Conservation (phyloP, 2,888 invertebrate genomes). For the Andrena marginata region DNA sequence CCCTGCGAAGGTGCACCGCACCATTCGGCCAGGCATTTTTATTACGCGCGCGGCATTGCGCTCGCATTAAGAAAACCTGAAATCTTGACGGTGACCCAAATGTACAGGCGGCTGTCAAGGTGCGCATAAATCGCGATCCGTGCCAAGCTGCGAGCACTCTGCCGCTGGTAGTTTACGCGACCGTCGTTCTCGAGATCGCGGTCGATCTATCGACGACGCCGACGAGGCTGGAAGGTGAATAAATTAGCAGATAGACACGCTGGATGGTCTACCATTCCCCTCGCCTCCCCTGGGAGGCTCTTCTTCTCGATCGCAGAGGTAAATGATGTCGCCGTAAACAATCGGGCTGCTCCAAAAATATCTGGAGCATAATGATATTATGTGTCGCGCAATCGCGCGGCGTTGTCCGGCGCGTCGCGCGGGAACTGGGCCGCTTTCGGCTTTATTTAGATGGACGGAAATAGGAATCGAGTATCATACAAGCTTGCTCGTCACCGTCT, state of each 20-base stretch:
- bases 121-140: slow-evolving; percentile 58
- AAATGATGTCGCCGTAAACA: slow-evolving; percentile 5
- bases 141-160: slow-evolving; percentile 36
- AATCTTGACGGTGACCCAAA: slow-evolving; percentile 75
- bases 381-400: slow-evolving; percentile 70
- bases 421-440: slow-evolving; percentile 80
- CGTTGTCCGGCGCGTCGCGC: slow-evolving; percentile 73
- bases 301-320: background rate
- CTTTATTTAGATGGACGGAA: slow-evolving; percentile 83
- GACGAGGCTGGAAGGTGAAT: background rate
- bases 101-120: slow-evolving; percentile 74
- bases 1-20: slow-evolving; percentile 70
- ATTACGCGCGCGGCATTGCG: slow-evolving; percentile 70
- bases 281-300: background rate
- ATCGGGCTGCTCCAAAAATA: slow-evolving; percentile 61
- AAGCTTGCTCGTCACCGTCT: slow-evolving; percentile 54
- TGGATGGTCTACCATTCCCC: background rate
- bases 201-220: slow-evolving; percentile 19
- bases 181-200: slow-evolving; percentile 7
- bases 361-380: slow-evolving; percentile 75
- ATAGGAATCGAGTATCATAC: slow-evolving; percentile 74
- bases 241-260: background rate
- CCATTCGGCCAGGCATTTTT: slow-evolving; percentile 74
- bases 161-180: slow-evolving; percentile 15
- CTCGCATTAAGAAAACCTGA: slow-evolving; percentile 63